Evolutionary conservation across 2,888 invertebrate genomes (phyloP).

Genomic region (Dicyrtomina minuta): DNA sequence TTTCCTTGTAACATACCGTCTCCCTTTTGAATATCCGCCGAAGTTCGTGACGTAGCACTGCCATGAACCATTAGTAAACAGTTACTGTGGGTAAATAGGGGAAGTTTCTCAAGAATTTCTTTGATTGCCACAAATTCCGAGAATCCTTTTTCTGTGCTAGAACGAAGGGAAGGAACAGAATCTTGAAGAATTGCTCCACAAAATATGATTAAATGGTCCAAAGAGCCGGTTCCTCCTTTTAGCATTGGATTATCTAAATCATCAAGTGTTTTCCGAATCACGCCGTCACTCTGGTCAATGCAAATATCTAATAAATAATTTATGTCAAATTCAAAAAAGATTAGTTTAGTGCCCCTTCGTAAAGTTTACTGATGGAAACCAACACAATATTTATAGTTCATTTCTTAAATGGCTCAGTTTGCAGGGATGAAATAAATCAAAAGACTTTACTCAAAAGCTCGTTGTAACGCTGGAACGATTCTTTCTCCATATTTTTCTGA

Average conservation of each 20-base stretch:
- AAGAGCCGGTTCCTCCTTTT: conserved; percentile 55
- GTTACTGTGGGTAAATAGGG: conserved; percentile 63
- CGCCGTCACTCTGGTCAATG: conserved; percentile 59
- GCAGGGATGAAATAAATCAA: background rate
- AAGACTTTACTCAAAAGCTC: conserved; percentile 48
- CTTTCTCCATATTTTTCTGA: conserved; percentile 48
- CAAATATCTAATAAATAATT: conserved; percentile 56
- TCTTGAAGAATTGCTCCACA: conserved; percentile 25
- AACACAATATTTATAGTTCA: background rate
- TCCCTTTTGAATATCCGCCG: conserved; percentile 62
- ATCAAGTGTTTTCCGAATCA: conserved; percentile 62
- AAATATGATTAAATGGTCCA: conserved; percentile 50
- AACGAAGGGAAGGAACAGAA: conserved; percentile 35
- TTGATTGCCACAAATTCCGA: conserved; percentile 48
- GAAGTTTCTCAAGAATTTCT: conserved; percentile 59
- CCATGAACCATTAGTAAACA: conserved; percentile 69
- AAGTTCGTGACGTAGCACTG: conserved; percentile 75
- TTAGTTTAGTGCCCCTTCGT: background rate
- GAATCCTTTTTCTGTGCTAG: conserved; percentile 42
- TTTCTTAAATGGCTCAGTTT: background rate
- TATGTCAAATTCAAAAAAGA: background rate
- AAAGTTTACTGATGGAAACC: background rate
- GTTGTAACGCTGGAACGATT: conserved; percentile 46
- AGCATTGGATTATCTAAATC: conserved; percentile 66
- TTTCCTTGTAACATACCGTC: conserved; percentile 55